Percentiles rank a stretch among this genome's conserved stretches.
Evolutionary conservation across 1,140 invertebrate genomes (phyloP).

Genomic region (Steinernema feltiae): DNA sequence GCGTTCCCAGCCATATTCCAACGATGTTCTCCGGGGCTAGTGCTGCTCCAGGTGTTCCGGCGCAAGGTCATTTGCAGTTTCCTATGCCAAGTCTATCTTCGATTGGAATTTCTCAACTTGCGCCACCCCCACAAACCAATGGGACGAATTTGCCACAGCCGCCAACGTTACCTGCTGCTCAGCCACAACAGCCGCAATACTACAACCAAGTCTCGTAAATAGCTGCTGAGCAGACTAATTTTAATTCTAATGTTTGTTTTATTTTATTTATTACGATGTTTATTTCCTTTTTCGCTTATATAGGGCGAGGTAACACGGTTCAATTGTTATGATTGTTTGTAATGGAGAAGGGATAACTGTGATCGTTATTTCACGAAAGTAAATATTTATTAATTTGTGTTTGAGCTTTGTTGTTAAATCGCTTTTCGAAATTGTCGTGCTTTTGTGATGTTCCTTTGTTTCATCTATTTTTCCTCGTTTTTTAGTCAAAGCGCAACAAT

Average conservation of each 20-base stretch:
- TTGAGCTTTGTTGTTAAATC: too few relatives aligned
- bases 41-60: neutral
- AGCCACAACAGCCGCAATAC: slow-evolving; percentile 10
- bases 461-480: neutral
- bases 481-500: neutral
- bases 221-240: neutral
- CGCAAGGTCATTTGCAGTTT: slow-evolving; percentile 39
- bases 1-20: slow-evolving; percentile 19
- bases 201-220: neutral
- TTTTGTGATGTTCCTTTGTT: neutral
- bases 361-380: too few relatives aligned
- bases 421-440: neutral
- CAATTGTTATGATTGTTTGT: neutral
- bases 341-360: too few relatives aligned
- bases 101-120: slow-evolving; percentile 48
- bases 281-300: neutral
- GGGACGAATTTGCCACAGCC: slow-evolving; percentile 9
- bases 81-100: slow-evolving; percentile 54
- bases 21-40: slow-evolving; percentile 19
- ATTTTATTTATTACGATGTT: neutral
- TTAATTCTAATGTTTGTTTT: neutral
- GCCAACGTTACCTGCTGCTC: neutral
- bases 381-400: too few relatives aligned
- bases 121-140: slow-evolving; percentile 38
- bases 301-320: too few relatives aligned